Evolutionary conservation across 1,140 invertebrate genomes (phyloP), one percentile per base, ranked within the genome.

Genomic region (Atopsyche davidsoni): DNA sequence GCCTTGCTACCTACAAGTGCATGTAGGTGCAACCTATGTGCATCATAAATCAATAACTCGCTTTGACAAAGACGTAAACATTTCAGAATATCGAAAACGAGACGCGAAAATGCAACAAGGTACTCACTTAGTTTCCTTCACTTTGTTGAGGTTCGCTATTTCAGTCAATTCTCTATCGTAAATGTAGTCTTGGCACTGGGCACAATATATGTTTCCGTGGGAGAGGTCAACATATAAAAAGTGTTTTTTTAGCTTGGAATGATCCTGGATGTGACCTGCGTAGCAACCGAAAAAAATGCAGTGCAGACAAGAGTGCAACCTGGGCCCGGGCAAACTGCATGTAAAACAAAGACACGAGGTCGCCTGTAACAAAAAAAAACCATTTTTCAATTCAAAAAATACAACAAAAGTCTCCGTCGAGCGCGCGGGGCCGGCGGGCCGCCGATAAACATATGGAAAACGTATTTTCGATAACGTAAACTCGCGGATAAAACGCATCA

Each of bases 201-300:
- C 84, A 73, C 95, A 98, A 67, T 86, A 86, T n/a, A 97, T 77
- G 63, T 89, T 85, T 35, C 93, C 94, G 69, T 91, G 92, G 24
- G 79, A 80, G 11, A 96, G 69, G 65, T 97, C 93, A 51, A 96
- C 77, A 48, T 89, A 83, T 58, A 95, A 73, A 62, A 81, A 80
- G 72, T 95, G 91, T 63, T 86, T 86, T 59, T 86, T 86, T 9
- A 75, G 74, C 63, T 82, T 83, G 23, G 83, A 81, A 76, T 96
- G 92, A 42, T 90, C 83, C 61, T 89, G 83, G 57, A 94, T 90
- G 63, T 95, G 92, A 23, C 80, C 77, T 39, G 71, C 77, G 57
- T 89, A 87, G 66, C 93, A 96, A 16, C 87, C 92, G 70, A 96
- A 92, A 69, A 81, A 93, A 56, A 94, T 87, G 73, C 93, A 96